Percentiles rank a stretch among this genome's conserved stretches.
Conservation (phyloP, 2,113 vertebrate genomes). For the Tetrax tetrax region DNA sequence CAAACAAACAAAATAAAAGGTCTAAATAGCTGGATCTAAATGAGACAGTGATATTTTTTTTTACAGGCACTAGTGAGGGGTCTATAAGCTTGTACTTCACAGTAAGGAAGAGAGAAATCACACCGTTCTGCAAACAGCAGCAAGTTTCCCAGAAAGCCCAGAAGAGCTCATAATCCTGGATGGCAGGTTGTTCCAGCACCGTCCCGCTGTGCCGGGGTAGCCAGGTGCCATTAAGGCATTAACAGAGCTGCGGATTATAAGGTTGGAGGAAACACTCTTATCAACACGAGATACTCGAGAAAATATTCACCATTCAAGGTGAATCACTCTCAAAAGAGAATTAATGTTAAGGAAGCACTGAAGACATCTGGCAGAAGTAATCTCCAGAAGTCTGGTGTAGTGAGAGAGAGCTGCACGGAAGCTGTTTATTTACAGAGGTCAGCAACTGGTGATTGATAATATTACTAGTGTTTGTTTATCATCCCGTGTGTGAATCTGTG, state of each 20-base stretch:
- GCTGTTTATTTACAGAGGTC: background rate
- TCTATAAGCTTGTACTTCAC: background rate
- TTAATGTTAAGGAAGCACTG: background rate
- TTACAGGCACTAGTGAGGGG: background rate
- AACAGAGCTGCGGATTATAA: constrained; percentile 11
- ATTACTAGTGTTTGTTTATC: background rate
- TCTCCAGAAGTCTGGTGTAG: background rate
- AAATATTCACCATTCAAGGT: background rate
- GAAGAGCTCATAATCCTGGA: background rate
- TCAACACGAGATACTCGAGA: background rate
- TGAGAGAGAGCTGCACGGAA: background rate
- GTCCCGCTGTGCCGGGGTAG: background rate
- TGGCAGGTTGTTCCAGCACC: background rate
- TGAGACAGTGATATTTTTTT: background rate
- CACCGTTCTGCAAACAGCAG: background rate
- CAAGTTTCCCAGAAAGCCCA: constrained; percentile 9
- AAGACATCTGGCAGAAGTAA: background rate
- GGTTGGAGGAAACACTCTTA: background rate
- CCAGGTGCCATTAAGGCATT: constrained; percentile 17
- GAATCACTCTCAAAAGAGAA: background rate
- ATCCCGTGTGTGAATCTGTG: accelerated
- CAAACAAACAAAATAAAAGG: background rate
- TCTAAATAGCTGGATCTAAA: background rate
- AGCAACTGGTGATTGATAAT: background rate
- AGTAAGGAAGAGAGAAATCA: background rate